phyloP scores from a whole-genome alignment of 2,113 vertebrate species.

The Saguinus midas region DNA sequence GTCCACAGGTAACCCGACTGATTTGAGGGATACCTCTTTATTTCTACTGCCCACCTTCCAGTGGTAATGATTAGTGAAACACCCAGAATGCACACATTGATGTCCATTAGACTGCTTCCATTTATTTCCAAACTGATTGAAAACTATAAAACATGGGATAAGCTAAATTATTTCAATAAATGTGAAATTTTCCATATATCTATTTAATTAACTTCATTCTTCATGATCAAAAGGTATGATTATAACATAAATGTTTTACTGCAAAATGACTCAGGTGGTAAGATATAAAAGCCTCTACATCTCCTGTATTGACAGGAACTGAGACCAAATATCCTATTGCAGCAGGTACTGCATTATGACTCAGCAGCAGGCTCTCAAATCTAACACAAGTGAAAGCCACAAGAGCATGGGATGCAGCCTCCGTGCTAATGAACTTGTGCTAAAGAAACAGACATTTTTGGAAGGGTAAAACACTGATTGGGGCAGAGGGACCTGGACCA shows the following conservation, averaged over 20 bases:
- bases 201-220: not conserved
- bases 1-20: not conserved
- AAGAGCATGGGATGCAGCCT: constrained; percentile 49
- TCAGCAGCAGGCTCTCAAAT: constrained; percentile 64
- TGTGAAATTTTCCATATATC: not conserved
- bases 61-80: not conserved
- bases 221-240: not conserved
- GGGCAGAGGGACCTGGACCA: constrained; percentile 63
- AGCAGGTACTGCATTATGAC: constrained; percentile 28
- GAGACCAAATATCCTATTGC: constrained; percentile 38
- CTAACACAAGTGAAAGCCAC: constrained; percentile 50
- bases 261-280: not conserved
- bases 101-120: not conserved
- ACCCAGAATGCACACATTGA: not conserved
- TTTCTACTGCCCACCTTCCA: not conserved
- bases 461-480: constrained; percentile 59
- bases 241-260: not conserved
- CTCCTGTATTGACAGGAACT: constrained; percentile 32
- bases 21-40: not conserved
- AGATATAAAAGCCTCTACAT: not conserved
- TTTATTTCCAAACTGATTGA: constrained; percentile 24
- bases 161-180: constrained; percentile 6
- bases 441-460: constrained; percentile 75
- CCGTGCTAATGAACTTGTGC: constrained; percentile 63
- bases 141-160: not conserved